These are phyloP conservation scores for Pachymerium ferrugineum DNA, from an alignment of 2,888 invertebrate genomes.

Conservation along the genomic window DNA sequence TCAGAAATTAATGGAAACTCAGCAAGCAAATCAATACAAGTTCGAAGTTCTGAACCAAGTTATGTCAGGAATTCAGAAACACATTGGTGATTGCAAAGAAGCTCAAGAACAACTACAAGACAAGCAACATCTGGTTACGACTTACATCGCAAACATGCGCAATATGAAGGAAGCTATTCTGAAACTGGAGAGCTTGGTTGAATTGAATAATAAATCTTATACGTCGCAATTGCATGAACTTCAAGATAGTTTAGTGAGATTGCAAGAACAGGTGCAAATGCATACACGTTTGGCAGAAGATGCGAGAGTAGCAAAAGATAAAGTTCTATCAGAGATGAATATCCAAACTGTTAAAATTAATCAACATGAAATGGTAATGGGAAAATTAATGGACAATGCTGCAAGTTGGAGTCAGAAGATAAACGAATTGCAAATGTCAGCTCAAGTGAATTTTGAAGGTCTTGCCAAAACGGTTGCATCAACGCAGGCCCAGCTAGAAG, in stretches of 20 bases:
- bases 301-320: no score
- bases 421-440: no score
- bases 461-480: no score
- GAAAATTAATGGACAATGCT: no score
- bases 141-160: not conserved
- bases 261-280: no score
- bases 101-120: not conserved
- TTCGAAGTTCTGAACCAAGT: not conserved
- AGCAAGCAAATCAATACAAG: not conserved
- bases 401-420: no score
- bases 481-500: no score
- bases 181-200: not conserved
- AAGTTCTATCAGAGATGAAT: no score
- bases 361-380: no score
- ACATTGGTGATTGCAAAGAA: not conserved
- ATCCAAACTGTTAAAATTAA: no score
- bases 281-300: no score
- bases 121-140: not conserved
- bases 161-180: not conserved
- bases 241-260: not conserved
- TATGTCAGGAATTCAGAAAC: not conserved
- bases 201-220: not conserved
- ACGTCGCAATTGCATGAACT: not conserved
- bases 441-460: no score
- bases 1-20: not conserved